Conservation (phyloP, 2,888 invertebrate genomes). For the Caenorhabditis sp. region DNA sequence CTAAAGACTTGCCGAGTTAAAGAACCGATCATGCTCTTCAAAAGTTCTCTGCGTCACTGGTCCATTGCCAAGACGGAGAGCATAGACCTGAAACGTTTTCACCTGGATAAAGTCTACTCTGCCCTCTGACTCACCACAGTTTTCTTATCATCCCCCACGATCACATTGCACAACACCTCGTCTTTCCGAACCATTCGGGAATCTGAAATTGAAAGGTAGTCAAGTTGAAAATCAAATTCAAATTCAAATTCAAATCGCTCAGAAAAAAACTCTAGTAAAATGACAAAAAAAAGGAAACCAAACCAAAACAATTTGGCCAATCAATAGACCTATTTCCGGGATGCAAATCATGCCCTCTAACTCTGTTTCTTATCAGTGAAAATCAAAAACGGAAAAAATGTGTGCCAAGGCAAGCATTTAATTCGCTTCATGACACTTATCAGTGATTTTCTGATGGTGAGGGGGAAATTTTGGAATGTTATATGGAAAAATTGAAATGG, state of each 20-base stretch:
- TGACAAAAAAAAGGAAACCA: slow-evolving; percentile 5
- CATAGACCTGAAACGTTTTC: slow-evolving; percentile 70
- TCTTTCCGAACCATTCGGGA: slow-evolving; percentile 41
- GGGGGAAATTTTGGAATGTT: too few relatives aligned
- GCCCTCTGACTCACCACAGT: slow-evolving; percentile 64
- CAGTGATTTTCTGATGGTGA: too few relatives aligned
- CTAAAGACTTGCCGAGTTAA: slow-evolving; percentile 57
- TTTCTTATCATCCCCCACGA: slow-evolving; percentile 65
- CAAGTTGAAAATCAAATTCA: too few relatives aligned
- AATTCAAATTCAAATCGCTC: too few relatives aligned
- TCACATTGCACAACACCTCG: slow-evolving; percentile 56
- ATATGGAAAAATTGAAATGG: too few relatives aligned
- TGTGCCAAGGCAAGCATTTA: too few relatives aligned
- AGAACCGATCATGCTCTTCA: slow-evolving; percentile 77
- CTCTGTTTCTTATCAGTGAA: slow-evolving; percentile 43
- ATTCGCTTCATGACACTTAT: slow-evolving; percentile 30
- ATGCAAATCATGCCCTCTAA: slow-evolving; percentile 39
- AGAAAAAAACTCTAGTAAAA: too few relatives aligned
- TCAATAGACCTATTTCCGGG: slow-evolving; percentile 38
- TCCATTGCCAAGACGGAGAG: slow-evolving; percentile 67
- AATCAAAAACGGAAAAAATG: too few relatives aligned
- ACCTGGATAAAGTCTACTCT: too few relatives aligned
- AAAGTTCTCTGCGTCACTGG: slow-evolving; percentile 72
- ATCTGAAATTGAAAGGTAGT: too few relatives aligned
- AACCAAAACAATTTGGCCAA: background rate